Evolutionary conservation across 2,797 vertebrate species (phyloP).

Genomic region (Periparus ater): DNA sequence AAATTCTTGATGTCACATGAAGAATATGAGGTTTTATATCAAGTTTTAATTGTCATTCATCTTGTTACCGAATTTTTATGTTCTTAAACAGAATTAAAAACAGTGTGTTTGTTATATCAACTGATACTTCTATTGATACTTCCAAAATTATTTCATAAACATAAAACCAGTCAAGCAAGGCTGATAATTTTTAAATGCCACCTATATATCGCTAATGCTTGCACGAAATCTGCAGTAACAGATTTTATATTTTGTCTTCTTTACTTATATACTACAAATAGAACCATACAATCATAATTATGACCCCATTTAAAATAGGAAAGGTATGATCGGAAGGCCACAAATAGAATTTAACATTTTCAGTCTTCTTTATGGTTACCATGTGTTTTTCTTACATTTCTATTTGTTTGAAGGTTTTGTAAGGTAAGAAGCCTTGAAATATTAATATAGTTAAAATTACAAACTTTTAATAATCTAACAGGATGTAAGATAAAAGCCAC

Average conservation of each 20-base stretch:
- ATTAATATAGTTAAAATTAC: constrained; percentile 39
- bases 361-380: not conserved
- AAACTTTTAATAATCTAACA: constrained; percentile 47
- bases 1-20: constrained; percentile 13
- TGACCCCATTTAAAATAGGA: not conserved
- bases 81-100: constrained; percentile 28
- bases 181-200: not conserved
- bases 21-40: not conserved
- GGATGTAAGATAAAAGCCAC: constrained; percentile 47
- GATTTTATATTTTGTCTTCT: not conserved
- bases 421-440: constrained; percentile 34
- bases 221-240: not conserved
- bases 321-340: not conserved
- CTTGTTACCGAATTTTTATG: not conserved
- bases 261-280: not conserved
- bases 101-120: not conserved
- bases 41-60: not conserved
- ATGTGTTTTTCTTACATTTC: not conserved
- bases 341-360: not conserved
- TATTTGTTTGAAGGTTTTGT: not conserved
- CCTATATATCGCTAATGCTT: not conserved
- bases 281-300: not conserved
- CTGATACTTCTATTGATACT: not conserved
- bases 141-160: constrained; percentile 32
- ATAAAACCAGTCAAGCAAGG: not conserved